Evolutionary conservation across 1,140 invertebrate genomes (phyloP).

Genomic region (Drosophila paulistorum): DNA sequence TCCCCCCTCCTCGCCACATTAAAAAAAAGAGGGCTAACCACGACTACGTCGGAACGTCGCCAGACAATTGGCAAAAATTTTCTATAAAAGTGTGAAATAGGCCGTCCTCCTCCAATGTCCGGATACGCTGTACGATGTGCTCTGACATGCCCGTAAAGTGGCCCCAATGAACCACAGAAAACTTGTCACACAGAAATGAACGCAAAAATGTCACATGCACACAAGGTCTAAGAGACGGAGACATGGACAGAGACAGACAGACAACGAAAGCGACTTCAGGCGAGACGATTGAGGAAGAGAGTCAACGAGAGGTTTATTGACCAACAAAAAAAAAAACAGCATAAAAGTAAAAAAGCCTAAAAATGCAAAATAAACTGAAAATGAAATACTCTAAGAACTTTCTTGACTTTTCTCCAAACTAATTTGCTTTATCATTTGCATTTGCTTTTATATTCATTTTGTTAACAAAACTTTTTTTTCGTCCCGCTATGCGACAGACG

Average conservation of each 20-base stretch:
- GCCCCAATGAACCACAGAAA: slow-evolving; percentile 70
- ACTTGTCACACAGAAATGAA: slow-evolving; percentile 75
- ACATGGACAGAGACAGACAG: background rate
- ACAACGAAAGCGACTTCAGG: background rate
- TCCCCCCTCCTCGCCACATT: background rate
- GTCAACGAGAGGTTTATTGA: slow-evolving; percentile 11
- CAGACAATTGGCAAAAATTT: slow-evolving; percentile 77
- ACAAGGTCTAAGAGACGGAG: slow-evolving; percentile 18
- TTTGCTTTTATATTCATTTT: slow-evolving; percentile 1
- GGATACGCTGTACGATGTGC: background rate
- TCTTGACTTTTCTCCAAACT: background rate
- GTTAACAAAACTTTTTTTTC: background rate
- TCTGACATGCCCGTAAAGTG: slow-evolving; percentile 71
- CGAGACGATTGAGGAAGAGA: background rate
- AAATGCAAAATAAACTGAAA: slow-evolving; percentile 11
- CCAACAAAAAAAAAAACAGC: background rate
- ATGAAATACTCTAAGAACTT: slow-evolving; percentile 13
- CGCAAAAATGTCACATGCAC: slow-evolving; percentile 71
- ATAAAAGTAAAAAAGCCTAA: slow-evolving; percentile 14
- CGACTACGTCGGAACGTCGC: slow-evolving; percentile 60
- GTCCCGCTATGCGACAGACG: background rate
- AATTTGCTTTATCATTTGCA: slow-evolving; percentile 10
- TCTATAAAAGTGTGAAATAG: slow-evolving; percentile 79
- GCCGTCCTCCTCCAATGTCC: slow-evolving; percentile 51
- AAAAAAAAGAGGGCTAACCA: slow-evolving; percentile 40